Percentiles rank a stretch among this genome's conserved stretches.
Conservation (phyloP, 2,113 vertebrate genomes). For the Mugil cephalus region DNA sequence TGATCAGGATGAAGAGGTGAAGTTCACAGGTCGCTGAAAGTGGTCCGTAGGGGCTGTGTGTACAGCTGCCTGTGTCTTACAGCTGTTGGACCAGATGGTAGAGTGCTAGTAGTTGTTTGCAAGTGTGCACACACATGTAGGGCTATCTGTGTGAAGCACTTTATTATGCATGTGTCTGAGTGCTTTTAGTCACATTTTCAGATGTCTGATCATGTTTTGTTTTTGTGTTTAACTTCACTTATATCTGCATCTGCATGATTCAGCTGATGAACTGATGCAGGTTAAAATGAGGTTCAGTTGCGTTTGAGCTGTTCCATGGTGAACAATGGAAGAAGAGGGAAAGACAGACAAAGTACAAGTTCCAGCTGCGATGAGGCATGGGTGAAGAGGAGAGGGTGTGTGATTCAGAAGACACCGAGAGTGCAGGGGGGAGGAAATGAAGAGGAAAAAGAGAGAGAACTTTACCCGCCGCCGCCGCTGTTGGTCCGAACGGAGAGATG, state of each 20-base stretch:
- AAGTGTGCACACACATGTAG: conserved; percentile 1
- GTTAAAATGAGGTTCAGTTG: conserved; percentile 39
- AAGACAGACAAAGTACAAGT: conserved; percentile 54
- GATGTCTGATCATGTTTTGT: no score
- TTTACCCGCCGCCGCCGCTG: conserved; percentile 85
- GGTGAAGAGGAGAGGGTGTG: conserved; percentile 57
- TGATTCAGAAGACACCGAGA: conserved; percentile 54
- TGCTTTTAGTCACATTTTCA: no score
- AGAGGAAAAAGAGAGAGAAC: conserved; percentile 68
- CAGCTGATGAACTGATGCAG: conserved; percentile 4
- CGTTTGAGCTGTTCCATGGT: conserved; percentile 67
- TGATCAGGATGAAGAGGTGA: conserved; percentile 8
- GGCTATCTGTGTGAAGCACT: no score
- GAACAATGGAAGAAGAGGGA: conserved; percentile 55
- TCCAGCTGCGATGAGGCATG: conserved; percentile 54
- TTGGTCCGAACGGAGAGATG: conserved; percentile 80
- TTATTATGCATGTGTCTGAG: not conserved
- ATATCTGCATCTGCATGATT: conserved; percentile 5
- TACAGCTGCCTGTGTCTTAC: conserved; percentile 46
- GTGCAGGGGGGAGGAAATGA: conserved; percentile 58
- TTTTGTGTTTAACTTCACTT: no score
- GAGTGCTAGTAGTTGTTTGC: conserved; percentile 39
- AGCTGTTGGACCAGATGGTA: conserved; percentile 72
- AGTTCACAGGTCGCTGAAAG: conserved; percentile 42
- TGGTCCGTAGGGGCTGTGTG: conserved; percentile 38